Percentiles rank a stretch among this genome's conserved stretches.
phyloP scores from a whole-genome alignment of 2,888 invertebrate species.

The Rhogogaster chlorosoma region DNA sequence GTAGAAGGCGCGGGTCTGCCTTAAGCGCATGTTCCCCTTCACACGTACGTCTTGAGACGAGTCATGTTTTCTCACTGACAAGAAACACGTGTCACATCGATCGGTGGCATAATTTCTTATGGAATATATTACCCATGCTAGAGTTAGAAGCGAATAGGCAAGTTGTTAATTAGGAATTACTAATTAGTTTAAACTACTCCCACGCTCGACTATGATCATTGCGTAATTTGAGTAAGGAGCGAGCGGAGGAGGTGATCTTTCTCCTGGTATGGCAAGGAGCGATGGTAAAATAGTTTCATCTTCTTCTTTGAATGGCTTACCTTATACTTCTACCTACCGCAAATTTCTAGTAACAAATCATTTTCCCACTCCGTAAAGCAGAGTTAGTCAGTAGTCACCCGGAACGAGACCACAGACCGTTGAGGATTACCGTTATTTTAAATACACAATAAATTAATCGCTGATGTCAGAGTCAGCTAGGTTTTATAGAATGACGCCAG shows the following conservation, averaged over 20 bases:
- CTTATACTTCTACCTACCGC: slow-evolving; percentile 32
- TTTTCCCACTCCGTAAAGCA: slow-evolving; percentile 48
- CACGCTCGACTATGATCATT: not conserved
- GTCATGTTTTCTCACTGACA: slow-evolving; percentile 29
- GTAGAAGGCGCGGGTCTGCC: not conserved
- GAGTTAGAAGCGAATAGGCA: not conserved
- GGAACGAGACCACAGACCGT: slow-evolving; percentile 45
- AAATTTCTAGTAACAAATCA: not conserved
- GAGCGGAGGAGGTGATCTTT: not conserved
- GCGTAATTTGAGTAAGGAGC: not conserved
- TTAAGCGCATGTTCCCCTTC: slow-evolving; percentile 10
- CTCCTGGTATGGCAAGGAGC: not conserved
- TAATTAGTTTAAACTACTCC: slow-evolving; percentile 27
- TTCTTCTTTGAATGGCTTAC: not conserved
- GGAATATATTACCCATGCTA: slow-evolving; percentile 20
- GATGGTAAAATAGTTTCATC: slow-evolving; percentile 11
- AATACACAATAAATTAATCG: slow-evolving; percentile 45
- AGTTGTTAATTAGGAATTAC: slow-evolving; percentile 28
- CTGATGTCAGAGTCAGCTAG: not conserved
- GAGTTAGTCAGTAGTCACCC: slow-evolving; percentile 32
- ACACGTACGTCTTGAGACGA: slow-evolving; percentile 22
- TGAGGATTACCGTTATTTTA: slow-evolving; percentile 46
- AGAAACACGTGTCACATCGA: slow-evolving; percentile 46
- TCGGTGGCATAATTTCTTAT: slow-evolving; percentile 17
- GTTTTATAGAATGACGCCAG: slow-evolving; percentile 33